Evolutionary conservation across 2,113 vertebrate genomes (phyloP), one percentile per base, ranked within the genome.

Genomic region (Daboia siamensis): DNA sequence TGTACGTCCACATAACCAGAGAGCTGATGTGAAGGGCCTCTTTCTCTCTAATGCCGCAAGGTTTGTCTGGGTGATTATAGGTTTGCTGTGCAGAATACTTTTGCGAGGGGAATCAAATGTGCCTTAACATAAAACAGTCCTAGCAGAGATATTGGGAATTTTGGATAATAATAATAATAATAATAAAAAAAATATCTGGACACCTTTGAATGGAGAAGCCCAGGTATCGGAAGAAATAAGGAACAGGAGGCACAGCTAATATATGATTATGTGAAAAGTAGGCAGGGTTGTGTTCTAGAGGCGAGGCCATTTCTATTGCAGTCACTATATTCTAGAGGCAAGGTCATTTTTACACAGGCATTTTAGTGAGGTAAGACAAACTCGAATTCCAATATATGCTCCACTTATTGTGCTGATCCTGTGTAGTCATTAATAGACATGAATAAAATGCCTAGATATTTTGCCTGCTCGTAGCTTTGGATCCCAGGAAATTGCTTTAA

Each of bases 171-270:
- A 4, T 33, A 33, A 69, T 51, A 51, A 51, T 51, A 51, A 51
- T 51, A 51, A 48, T n/a, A 90, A 94, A 93, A 91, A 86, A 87
- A 74, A 84, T 91, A 39, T 91, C 91, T 93, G 94, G 92, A 93
- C 92, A 93, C 86, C 84, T 89, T 55, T 59, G 74, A 89, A 90
- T 15, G 80, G 46, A 64, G 29, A 11, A 48, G 64, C 64, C 80
- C 69, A 52, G 24, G 39, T 55, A 69, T 20, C 29, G 26, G 23
- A 86, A 86, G 56, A 90, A 90, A 39, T 23, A 33, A 61, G 55
- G 80, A 86, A 20, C 15, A 44, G 20, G 23, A 64, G 74, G n/a
- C 80, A 52, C 29, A 39, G 55, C 48, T 86, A 54, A 88, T n/a
- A 57, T 57, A 48, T 54, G 88, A 57, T 93, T 86, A 90, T 90